Evolutionary conservation across 2,113 vertebrate genomes (phyloP).

Genomic region (Pyxicephalus adspersus): DNA sequence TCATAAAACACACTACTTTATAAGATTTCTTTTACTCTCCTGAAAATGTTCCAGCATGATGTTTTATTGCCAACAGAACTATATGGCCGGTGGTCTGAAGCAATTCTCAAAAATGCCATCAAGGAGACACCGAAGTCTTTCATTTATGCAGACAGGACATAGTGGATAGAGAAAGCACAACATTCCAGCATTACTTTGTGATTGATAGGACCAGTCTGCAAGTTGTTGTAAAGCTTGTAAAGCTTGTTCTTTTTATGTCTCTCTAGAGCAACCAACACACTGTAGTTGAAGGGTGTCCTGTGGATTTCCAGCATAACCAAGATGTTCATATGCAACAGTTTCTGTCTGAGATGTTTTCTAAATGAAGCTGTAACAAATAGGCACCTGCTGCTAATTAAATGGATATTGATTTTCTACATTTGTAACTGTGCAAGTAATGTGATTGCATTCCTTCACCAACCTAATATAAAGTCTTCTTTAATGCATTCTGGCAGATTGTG

Average conservation of each 20-base stretch:
- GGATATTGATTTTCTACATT: slow-evolving; percentile 47
- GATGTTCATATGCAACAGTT: slow-evolving; percentile 78
- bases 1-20: slow-evolving; percentile 50
- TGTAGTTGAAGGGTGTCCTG: slow-evolving; percentile 74
- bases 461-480: slow-evolving; percentile 40
- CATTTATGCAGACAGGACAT: slow-evolving; percentile 24
- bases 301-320: slow-evolving; percentile 77
- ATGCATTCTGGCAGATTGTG: slow-evolving; percentile 22
- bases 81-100: slow-evolving; percentile 36
- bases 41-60: slow-evolving; percentile 48
- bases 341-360: slow-evolving; percentile 76
- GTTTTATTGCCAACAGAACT: slow-evolving; percentile 47
- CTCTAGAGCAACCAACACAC: slow-evolving; percentile 71
- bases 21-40: slow-evolving; percentile 38
- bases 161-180: slow-evolving; percentile 2
- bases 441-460: slow-evolving; percentile 11
- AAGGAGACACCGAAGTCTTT: slow-evolving; percentile 26
- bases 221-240: slow-evolving; percentile 65
- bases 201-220: slow-evolving; percentile 14
- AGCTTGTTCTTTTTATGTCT: slow-evolving; percentile 69
- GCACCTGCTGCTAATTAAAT: slow-evolving; percentile 44
- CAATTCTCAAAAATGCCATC: slow-evolving; percentile 48
- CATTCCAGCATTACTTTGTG: slow-evolving; percentile 31
- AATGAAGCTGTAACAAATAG: slow-evolving; percentile 41
- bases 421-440: slow-evolving; percentile 42